Conservation (phyloP, 2,797 vertebrate genomes). For the Phalanger gymnotis region DNA sequence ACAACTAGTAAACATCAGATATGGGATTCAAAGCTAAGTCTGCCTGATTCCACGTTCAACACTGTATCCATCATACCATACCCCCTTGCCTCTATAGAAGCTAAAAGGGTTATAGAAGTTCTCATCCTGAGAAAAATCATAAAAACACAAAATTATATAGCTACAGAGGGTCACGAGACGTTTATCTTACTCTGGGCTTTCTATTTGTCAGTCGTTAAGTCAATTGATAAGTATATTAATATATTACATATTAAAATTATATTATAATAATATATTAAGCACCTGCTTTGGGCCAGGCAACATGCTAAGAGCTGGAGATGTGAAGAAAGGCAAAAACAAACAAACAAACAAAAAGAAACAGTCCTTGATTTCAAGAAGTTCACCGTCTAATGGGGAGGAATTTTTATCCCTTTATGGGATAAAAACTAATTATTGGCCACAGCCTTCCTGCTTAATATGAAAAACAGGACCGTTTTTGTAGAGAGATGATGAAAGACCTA, state of each 20-base stretch:
- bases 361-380: background rate
- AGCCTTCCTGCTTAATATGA: background rate
- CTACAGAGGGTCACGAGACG: background rate
- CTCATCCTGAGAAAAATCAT: conserved; percentile 1
- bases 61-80: background rate
- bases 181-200: background rate
- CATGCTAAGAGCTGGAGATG: background rate
- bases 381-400: background rate
- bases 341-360: background rate
- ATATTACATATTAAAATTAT: too few species aligned
- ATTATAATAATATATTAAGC: too few species aligned
- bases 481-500: conserved; percentile 6
- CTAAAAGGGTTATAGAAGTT: background rate
- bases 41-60: background rate
- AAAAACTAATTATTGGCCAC: background rate
- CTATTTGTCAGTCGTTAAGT: background rate
- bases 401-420: background rate
- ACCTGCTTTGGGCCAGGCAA: background rate
- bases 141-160: background rate
- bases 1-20: background rate
- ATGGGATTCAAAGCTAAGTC: background rate
- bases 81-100: background rate
- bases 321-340: background rate
- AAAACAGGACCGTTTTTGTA: background rate
- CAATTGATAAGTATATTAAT: too few species aligned